Percentiles rank a stretch among this genome's conserved stretches.
Conservation (phyloP, 2,113 vertebrate species). For the Polypterus bichir region DNA sequence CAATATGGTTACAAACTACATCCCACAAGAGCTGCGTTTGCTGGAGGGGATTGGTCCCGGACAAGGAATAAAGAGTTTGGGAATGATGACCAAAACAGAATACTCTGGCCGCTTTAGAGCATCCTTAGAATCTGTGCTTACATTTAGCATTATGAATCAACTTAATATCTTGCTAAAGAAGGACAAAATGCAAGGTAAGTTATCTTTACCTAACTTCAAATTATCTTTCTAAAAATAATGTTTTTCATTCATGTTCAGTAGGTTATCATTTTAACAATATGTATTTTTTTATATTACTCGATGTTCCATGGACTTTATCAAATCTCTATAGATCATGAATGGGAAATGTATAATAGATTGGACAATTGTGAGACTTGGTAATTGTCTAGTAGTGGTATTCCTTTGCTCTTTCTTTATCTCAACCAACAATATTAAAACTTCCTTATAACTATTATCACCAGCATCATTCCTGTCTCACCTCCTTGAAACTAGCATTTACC, state of each 20-base stretch:
- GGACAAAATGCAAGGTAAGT: conserved; percentile 66
- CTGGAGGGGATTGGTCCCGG: conserved; percentile 60
- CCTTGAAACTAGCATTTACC: no score
- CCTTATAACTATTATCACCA: no score
- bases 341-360: no score
- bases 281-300: conserved; percentile 3
- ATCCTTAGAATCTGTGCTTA: conserved; percentile 65
- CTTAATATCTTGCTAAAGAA: conserved; percentile 58
- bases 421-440: no score
- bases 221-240: no score
- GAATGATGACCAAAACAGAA: conserved; percentile 38
- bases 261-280: no score
- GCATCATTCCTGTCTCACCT: no score
- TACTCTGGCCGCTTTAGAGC: conserved; percentile 71
- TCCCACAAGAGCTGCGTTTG: conserved; percentile 64
- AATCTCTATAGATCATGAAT: not conserved
- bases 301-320: not conserved
- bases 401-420: conserved; percentile 11
- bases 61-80: conserved; percentile 59
- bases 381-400: conserved; percentile 2
- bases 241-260: no score
- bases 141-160: conserved; percentile 58
- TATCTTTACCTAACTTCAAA: no score
- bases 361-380: not conserved
- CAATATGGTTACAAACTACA: conserved; percentile 76